phyloP scores from a whole-genome alignment of 1,140 invertebrate species.

The Maconellicoccus hirsutus region DNA sequence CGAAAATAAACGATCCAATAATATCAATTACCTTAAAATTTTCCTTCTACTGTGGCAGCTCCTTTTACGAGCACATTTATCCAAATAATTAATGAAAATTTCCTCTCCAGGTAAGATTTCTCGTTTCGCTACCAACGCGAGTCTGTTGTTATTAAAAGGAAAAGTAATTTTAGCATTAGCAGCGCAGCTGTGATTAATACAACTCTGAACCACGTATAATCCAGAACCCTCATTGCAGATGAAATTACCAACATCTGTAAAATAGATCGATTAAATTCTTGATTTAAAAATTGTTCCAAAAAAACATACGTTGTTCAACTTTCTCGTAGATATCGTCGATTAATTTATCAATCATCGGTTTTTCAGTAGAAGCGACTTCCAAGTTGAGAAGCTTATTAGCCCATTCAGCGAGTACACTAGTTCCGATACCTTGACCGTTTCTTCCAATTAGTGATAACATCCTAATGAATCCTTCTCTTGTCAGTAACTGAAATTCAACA shows the following conservation, averaged over 20 bases:
- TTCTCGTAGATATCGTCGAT: conserved; percentile 74
- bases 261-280: not conserved
- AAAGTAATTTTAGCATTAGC: conserved; percentile 81
- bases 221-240: conserved; percentile 89
- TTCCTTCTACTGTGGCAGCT: conserved; percentile 77
- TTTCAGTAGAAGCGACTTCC: conserved; percentile 50
- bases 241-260: conserved; percentile 72
- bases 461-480: conserved; percentile 71
- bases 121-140: conserved; percentile 60
- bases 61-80: conserved; percentile 64
- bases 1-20: not conserved
- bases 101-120: conserved; percentile 73
- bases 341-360: conserved; percentile 52
- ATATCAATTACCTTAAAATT: conserved; percentile 49
- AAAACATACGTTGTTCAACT: conserved; percentile 58
- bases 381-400: conserved; percentile 60
- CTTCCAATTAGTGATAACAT: conserved; percentile 79
- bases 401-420: conserved; percentile 77
- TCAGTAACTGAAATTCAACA: conserved; percentile 47
- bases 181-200: conserved; percentile 82
- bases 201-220: conserved; percentile 70
- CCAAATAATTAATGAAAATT: conserved; percentile 82
- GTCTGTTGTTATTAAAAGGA: conserved; percentile 65
- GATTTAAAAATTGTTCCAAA: not conserved
- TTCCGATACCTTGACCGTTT: conserved; percentile 89